phyloP scores from a whole-genome alignment of 2,113 vertebrate genomes.

The Holacanthus passer region DNA sequence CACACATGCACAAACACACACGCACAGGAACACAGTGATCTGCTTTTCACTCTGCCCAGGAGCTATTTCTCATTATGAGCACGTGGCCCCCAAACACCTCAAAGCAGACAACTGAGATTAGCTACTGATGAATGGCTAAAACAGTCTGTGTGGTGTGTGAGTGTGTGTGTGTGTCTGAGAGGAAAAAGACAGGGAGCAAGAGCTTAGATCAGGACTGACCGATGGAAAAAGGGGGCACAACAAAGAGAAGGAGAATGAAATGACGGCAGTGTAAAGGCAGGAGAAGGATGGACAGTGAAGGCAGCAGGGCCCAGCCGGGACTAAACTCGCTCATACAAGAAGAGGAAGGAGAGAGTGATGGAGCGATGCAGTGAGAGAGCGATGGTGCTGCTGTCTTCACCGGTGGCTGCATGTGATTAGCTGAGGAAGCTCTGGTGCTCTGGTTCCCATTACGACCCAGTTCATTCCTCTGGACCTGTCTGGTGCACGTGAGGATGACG shows the following conservation, averaged over 20 bases:
- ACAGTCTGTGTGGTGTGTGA: constrained; percentile 30
- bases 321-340: not conserved
- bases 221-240: constrained; percentile 4
- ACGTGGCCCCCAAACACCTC: constrained; percentile 74
- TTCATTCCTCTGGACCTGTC: constrained; percentile 43
- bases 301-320: not conserved
- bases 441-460: constrained; percentile 66
- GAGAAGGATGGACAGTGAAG: constrained; percentile 19
- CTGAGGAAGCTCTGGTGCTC: constrained; percentile 45
- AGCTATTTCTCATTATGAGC: constrained; percentile 70
- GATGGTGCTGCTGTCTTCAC: constrained; percentile 50
- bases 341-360: constrained; percentile 38
- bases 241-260: constrained; percentile 13
- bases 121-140: constrained; percentile 62
- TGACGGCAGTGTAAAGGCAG: not conserved
- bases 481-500: not conserved
- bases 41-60: constrained; percentile 47
- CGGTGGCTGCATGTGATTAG: constrained; percentile 48
- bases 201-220: not conserved
- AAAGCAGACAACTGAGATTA: constrained; percentile 69
- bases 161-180: constrained; percentile 8
- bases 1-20: constrained; percentile 23
- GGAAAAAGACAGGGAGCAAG: not conserved
- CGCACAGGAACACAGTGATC: constrained; percentile 29
- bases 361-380: constrained; percentile 33